These are phyloP conservation scores for Sarcophaga rosellei DNA, from an alignment of 2,888 invertebrate genomes.

Conservation along the genomic window DNA sequence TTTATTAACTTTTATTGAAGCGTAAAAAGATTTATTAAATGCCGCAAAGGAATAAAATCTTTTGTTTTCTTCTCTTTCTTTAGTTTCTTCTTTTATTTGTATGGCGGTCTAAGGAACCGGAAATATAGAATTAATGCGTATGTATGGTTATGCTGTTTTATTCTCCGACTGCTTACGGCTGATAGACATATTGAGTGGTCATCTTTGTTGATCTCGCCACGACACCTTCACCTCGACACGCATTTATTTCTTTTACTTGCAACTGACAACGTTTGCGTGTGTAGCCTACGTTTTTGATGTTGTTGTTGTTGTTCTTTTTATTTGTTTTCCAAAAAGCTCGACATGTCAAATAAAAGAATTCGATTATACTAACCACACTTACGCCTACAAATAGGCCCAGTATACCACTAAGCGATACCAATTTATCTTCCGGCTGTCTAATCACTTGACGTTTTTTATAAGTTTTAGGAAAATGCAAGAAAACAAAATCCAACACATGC, in stretches of 20 bases:
- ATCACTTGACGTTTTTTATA: conserved; percentile 35
- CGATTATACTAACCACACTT: conserved; percentile 38
- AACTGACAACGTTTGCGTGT: no score
- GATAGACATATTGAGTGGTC: conserved; percentile 17
- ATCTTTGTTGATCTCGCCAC: no score
- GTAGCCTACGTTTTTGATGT: neutral
- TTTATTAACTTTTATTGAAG: conserved; percentile 64
- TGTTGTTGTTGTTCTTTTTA: neutral
- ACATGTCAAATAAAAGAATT: conserved; percentile 34
- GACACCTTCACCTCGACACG: no score
- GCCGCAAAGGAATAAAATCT: conserved; percentile 25
- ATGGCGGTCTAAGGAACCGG: neutral
- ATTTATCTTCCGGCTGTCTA: conserved; percentile 41
- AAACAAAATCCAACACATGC: conserved; percentile 16
- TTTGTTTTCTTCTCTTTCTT: conserved; percentile 17
- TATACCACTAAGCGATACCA: conserved; percentile 56
- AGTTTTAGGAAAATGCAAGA: conserved; percentile 22
- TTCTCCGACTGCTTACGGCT: neutral
- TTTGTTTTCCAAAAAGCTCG: neutral
- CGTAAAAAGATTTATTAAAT: conserved; percentile 67
- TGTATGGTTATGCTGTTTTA: neutral
- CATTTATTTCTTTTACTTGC: no score
- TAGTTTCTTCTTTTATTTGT: conserved; percentile 4
- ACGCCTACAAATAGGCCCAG: conserved; percentile 37
- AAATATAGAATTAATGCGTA: conserved; percentile 45